Evolutionary conservation across 2,888 invertebrate genomes (phyloP).

Genomic region (Eupeodes luniger): DNA sequence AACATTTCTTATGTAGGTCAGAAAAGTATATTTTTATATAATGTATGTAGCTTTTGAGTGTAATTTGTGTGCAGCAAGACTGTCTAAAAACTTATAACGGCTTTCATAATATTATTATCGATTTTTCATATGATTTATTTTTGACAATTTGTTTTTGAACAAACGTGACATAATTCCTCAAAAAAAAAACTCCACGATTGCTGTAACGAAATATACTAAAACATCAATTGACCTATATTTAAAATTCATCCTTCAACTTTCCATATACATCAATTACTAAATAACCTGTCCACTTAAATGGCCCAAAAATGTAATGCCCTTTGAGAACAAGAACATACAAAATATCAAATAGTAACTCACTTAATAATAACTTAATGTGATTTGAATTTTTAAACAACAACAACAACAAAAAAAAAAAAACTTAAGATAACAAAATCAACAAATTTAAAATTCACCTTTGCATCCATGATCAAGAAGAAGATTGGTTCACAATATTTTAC

Average conservation of each 20-base stretch:
- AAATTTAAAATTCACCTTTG: slow-evolving; percentile 71
- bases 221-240: not conserved
- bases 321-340: slow-evolving; percentile 1
- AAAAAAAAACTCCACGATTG: too few species aligned
- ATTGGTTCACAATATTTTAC: slow-evolving; percentile 56
- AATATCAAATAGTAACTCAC: not conserved
- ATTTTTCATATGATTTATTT: too few species aligned
- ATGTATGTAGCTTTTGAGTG: too few species aligned
- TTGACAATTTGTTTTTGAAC: too few species aligned
- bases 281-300: not conserved
- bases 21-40: too few species aligned
- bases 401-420: slow-evolving; percentile 2
- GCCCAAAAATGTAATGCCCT: not conserved
- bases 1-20: too few species aligned
- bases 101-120: too few species aligned
- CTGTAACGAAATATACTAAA: too few species aligned
- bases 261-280: not conserved
- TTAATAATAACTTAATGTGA: slow-evolving; percentile 10
- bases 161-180: too few species aligned
- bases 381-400: not conserved
- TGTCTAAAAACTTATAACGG: too few species aligned
- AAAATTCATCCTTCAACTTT: not conserved
- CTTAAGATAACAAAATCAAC: not conserved
- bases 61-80: too few species aligned
- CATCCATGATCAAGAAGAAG: slow-evolving; percentile 58